Conservation (phyloP, 2,797 vertebrate genomes). For the Manis javanica region DNA sequence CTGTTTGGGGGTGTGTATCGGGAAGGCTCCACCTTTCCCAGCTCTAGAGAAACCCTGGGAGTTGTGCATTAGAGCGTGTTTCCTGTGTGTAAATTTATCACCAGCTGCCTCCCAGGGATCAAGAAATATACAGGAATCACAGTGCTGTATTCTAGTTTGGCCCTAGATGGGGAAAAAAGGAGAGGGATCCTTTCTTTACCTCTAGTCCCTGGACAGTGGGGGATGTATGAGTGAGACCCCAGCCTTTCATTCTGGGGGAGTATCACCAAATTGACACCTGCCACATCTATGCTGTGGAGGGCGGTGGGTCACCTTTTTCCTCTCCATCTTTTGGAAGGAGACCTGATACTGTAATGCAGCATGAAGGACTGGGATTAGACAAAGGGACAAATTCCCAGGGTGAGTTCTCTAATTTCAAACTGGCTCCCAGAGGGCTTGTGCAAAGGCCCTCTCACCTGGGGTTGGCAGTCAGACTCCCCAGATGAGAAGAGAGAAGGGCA, state of each 20-base stretch:
- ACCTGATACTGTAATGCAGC: background rate
- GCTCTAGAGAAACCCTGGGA: background rate
- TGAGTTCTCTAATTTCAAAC: background rate
- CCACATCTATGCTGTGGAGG: background rate
- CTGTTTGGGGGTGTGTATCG: background rate
- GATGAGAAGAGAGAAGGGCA: background rate
- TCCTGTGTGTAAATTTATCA: background rate
- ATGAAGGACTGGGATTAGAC: background rate
- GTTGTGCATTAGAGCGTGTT: background rate
- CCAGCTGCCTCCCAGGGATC: background rate
- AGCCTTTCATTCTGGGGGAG: background rate
- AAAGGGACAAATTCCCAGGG: background rate
- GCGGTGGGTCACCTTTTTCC: background rate
- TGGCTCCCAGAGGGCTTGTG: background rate
- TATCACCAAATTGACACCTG: background rate
- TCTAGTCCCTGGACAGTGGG: background rate
- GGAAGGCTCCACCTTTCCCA: background rate
- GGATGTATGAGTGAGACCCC: background rate
- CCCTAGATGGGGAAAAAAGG: no score
- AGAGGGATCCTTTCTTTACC: background rate
- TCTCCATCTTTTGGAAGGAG: background rate
- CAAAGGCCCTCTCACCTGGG: background rate
- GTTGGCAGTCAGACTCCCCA: background rate
- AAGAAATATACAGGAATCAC: background rate
- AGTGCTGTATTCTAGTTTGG: background rate